A percentile compares a stretch with the other conserved stretches of the same genome.
Evolutionary conservation across 2,888 invertebrate genomes (phyloP).

Genomic region (Conchocele bisecta): DNA sequence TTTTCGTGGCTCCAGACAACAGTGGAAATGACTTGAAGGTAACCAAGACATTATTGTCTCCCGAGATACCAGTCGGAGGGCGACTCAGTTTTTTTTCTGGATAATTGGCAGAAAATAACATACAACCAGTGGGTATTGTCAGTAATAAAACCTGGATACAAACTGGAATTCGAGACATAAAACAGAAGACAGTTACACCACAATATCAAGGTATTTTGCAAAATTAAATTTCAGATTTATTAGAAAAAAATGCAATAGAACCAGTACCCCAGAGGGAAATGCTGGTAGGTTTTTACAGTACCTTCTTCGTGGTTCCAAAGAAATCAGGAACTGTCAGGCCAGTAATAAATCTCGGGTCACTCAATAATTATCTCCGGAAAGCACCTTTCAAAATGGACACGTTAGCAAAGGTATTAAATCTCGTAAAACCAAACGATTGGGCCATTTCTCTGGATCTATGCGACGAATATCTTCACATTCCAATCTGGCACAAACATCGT

Average conservation of each 20-base stretch:
- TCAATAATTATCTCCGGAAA: constrained; percentile 35
- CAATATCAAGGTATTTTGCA: too few species aligned
- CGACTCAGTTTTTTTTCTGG: too few species aligned
- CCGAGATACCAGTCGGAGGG: too few species aligned
- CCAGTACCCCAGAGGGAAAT: constrained; percentile 7
- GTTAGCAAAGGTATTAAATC: constrained; percentile 27
- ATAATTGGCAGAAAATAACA: too few species aligned
- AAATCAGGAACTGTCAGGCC: constrained; percentile 38
- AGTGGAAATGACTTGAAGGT: too few species aligned
- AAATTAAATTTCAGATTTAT: too few species aligned
- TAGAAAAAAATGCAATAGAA: constrained; percentile 29
- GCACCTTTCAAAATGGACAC: constrained; percentile 51
- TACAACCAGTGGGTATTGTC: too few species aligned
- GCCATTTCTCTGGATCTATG: constrained; percentile 30
- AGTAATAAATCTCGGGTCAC: constrained; percentile 46
- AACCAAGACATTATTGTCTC: too few species aligned
- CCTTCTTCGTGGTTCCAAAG: constrained; percentile 37
- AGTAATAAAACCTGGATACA: too few species aligned
- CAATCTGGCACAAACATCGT: constrained; percentile 22
- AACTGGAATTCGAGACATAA: too few species aligned
- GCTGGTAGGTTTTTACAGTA: constrained; percentile 44
- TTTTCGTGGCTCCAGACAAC: too few species aligned
- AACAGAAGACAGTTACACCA: too few species aligned
- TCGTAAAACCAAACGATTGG: constrained; percentile 28
- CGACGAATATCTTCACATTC: constrained; percentile 35